phyloP scores from a whole-genome alignment of 1,140 invertebrate genomes.

The Trachymyrmex cornetzi region DNA sequence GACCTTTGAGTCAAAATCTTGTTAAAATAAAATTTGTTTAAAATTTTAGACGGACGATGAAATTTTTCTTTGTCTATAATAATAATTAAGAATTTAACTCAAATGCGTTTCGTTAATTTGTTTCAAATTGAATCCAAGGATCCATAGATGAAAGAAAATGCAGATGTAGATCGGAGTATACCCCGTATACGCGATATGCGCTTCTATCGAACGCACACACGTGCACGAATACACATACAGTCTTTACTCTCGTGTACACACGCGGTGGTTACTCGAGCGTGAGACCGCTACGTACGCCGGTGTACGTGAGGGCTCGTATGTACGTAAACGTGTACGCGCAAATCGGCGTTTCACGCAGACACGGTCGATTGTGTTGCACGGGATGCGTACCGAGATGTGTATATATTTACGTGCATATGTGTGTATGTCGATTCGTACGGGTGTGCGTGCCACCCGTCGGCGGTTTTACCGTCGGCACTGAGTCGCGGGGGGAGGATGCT shows the following conservation, averaged over 20 bases:
- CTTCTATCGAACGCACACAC: not conserved
- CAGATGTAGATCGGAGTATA: not conserved
- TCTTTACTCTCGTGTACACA: not conserved
- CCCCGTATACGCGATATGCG: not conserved
- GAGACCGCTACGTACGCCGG: not conserved
- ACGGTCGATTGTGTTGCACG: constrained; percentile 52
- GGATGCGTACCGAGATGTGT: constrained; percentile 62
- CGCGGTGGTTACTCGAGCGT: constrained; percentile 47
- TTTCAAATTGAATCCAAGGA: not conserved
- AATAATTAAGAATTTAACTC: no score
- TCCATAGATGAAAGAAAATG: not conserved
- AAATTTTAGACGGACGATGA: not conserved
- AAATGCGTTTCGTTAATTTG: not conserved
- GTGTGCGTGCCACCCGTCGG: constrained; percentile 38
- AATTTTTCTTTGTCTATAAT: not conserved
- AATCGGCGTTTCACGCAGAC: constrained; percentile 56
- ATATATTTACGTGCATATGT: no score
- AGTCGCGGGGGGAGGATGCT: constrained; percentile 72
- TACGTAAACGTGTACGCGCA: constrained; percentile 13
- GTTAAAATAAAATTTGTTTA: not conserved
- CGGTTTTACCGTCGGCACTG: constrained; percentile 41
- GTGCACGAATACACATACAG: not conserved
- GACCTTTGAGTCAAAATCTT: not conserved
- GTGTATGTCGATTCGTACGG: not conserved
- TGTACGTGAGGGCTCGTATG: not conserved